Percentiles rank a stretch among this genome's conserved stretches.
Evolutionary conservation across 2,797 vertebrate species (phyloP).

Genomic region (Acridotheres tristis): DNA sequence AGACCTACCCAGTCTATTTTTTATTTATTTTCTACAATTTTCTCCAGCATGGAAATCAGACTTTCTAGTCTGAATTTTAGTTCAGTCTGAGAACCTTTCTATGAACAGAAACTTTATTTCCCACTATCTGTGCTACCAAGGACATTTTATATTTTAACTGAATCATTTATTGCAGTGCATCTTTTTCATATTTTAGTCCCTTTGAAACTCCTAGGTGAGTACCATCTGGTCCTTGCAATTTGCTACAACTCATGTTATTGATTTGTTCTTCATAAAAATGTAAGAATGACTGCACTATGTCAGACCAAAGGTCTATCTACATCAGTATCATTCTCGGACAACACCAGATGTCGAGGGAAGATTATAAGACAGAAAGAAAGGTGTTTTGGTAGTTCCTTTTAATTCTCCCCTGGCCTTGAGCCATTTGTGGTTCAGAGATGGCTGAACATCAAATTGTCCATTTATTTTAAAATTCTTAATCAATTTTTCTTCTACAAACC

Average conservation of each 20-base stretch:
- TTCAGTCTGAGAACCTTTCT: not conserved
- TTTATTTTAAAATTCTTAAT: not conserved
- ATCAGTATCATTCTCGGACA: not conserved
- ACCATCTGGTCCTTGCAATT: constrained; percentile 51
- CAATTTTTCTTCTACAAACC: not conserved
- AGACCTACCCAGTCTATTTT: not conserved
- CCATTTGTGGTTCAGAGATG: not conserved
- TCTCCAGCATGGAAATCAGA: not conserved
- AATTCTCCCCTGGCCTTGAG: not conserved
- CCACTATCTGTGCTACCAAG: not conserved
- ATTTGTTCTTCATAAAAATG: constrained; percentile 57
- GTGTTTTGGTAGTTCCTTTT: not conserved
- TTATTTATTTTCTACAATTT: not conserved
- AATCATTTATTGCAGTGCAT: not conserved
- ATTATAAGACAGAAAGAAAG: not conserved
- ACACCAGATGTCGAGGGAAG: constrained; percentile 28
- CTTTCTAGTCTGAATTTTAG: not conserved
- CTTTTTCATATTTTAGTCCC: constrained; percentile 38
- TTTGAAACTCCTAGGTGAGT: constrained; percentile 48
- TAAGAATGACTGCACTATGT: not conserved
- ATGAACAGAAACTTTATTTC: not conserved
- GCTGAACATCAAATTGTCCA: not conserved
- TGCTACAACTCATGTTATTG: constrained; percentile 43
- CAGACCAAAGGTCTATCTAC: not conserved
- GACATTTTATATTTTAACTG: not conserved